phyloP scores from a whole-genome alignment of 1,140 invertebrate species.

The Anoplophora glabripennis region DNA sequence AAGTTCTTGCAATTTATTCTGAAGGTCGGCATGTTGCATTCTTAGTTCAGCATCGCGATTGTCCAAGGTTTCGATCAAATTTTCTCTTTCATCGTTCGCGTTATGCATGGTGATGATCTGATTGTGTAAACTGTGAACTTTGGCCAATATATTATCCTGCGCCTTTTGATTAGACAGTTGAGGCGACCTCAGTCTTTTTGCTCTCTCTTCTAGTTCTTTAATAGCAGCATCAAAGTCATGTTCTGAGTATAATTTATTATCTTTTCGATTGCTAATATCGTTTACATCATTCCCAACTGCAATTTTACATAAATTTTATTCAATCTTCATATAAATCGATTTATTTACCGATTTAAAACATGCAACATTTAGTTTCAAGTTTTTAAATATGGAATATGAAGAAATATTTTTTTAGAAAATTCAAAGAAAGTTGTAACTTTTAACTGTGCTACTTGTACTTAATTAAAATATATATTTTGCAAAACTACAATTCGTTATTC shows the following conservation, averaged over 20 bases:
- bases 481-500: too few relatives aligned
- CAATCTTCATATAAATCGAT: too few relatives aligned
- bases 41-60: slow-evolving; percentile 45
- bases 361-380: too few relatives aligned
- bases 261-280: slow-evolving; percentile 4
- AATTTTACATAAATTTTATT: too few relatives aligned
- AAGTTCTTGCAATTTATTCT: slow-evolving; percentile 47
- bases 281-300: too few relatives aligned
- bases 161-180: neutral
- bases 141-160: slow-evolving; percentile 27
- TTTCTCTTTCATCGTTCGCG: slow-evolving; percentile 39
- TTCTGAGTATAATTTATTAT: slow-evolving; percentile 21
- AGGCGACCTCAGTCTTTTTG: slow-evolving; percentile 29
- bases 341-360: too few relatives aligned
- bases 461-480: too few relatives aligned
- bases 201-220: slow-evolving; percentile 35
- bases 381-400: too few relatives aligned
- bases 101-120: slow-evolving; percentile 38
- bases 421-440: too few relatives aligned
- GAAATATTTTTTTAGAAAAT: too few relatives aligned
- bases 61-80: slow-evolving; percentile 36
- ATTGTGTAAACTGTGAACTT: slow-evolving; percentile 41
- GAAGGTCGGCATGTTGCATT: slow-evolving; percentile 44
- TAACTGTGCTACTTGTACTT: too few relatives aligned
- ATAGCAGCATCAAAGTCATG: slow-evolving; percentile 35